Conservation (phyloP, 2,888 invertebrate genomes). For the Megamerina dolium region DNA sequence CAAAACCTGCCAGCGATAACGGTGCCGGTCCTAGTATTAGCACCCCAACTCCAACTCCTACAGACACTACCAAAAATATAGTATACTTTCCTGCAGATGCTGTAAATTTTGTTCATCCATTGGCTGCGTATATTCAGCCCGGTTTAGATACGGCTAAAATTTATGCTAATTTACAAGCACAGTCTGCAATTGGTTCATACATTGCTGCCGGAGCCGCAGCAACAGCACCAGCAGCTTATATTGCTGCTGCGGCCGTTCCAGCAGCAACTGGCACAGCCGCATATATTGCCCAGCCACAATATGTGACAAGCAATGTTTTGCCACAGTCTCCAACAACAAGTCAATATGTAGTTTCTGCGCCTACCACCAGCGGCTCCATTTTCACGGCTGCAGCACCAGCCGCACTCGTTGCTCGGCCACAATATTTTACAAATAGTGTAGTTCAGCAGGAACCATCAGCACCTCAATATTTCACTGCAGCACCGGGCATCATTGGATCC, state of each 20-base stretch:
- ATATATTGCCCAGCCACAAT: too few relatives aligned
- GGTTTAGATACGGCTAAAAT: background rate
- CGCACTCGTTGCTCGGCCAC: background rate
- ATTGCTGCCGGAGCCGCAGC: too few relatives aligned
- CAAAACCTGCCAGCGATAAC: background rate
- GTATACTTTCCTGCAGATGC: constrained; percentile 12
- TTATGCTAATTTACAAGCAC: background rate
- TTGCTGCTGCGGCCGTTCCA: background rate
- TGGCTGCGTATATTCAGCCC: constrained; percentile 6
- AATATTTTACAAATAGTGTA: too few relatives aligned
- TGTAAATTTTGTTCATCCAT: constrained; percentile 10
- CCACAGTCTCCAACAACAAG: too few relatives aligned
- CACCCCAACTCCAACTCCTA: constrained; percentile 1
- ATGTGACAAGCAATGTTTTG: too few relatives aligned
- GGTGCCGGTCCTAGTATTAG: too few relatives aligned
- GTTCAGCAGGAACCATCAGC: too few relatives aligned
- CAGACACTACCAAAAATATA: constrained; percentile 1
- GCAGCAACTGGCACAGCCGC: constrained; percentile 1
- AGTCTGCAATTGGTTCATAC: too few relatives aligned
- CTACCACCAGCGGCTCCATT: background rate
- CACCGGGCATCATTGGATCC: too few relatives aligned
- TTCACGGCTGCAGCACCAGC: background rate
- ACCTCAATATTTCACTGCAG: too few relatives aligned
- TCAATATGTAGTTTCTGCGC: background rate
- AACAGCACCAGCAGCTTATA: constrained; percentile 1